A percentile compares a stretch with the other conserved stretches of the same genome.
These are phyloP conservation scores for Lycodopsis pacificus DNA, from an alignment of 2,797 vertebrate genomes.

Conservation along the genomic window DNA sequence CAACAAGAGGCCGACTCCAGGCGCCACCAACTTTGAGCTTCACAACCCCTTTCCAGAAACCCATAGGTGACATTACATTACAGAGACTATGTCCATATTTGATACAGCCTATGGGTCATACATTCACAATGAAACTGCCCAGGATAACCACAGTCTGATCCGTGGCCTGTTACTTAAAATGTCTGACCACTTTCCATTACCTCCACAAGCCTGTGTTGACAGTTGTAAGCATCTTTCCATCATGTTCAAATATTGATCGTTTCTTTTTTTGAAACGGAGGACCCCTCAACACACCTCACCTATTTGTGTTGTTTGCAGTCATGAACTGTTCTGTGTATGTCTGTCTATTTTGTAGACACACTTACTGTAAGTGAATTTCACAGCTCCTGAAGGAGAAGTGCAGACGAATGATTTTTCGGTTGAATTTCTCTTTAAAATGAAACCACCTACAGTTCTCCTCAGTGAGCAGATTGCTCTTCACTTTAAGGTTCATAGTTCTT, in stretches of 20 bases:
- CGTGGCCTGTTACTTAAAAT: slow-evolving; percentile 16
- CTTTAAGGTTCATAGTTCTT: background rate
- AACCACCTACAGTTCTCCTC: background rate
- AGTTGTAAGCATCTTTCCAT: slow-evolving; percentile 47
- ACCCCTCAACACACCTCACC: slow-evolving; percentile 27
- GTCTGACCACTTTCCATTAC: slow-evolving; percentile 36
- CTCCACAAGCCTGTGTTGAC: slow-evolving; percentile 24
- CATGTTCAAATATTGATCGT: slow-evolving; percentile 52
- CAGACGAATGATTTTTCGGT: background rate
- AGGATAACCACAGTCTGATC: background rate
- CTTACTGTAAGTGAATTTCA: slow-evolving; percentile 8
- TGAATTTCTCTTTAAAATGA: background rate
- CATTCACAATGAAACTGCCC: slow-evolving; percentile 6
- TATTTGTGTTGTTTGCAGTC: slow-evolving; percentile 26
- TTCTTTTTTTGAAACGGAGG: slow-evolving; percentile 25
- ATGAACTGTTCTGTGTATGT: background rate
- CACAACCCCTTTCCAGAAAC: too few species aligned
- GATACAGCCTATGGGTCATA: background rate
- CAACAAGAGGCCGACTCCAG: too few species aligned
- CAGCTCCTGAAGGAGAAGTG: background rate
- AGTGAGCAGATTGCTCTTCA: background rate
- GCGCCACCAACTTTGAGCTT: too few species aligned
- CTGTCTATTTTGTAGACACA: too few species aligned
- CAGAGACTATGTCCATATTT: background rate
- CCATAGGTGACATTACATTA: too few species aligned